Evolutionary conservation across 2,888 invertebrate genomes (phyloP), one percentile per base, ranked within the genome.

Genomic region (Macrostomum cliftonense): DNA sequence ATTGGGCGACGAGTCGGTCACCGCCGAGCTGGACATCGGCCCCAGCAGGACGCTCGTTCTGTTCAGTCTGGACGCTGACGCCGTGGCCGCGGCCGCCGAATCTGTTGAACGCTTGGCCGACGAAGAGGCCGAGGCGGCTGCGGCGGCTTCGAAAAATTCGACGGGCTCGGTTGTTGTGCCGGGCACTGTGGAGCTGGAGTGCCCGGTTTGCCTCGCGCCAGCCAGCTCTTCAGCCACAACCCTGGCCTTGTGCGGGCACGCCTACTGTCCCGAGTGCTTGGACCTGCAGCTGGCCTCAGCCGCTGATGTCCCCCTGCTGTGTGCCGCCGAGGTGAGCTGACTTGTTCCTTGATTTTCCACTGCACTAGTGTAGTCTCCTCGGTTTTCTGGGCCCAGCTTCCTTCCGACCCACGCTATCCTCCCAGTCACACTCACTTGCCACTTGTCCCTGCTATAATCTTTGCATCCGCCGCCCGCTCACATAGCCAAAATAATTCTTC

Each of bases 171-270:
- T 48, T 17, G 36, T 37, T 28, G 42, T 20, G 36, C 2, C 21
- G 21, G 20, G 19, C 12, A 44, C 50, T 2, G 14, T 43, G 40
- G 48, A 42, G 36, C 51, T 48, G 7, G 60, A 62, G 19, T 65
- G 65, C 49, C 56, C 57, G 13, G 56, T 61, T 11, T 65, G 65
- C 50, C 50, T 63, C 20, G 59, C 57, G 47, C 57, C 58, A 12
- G 28, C 28, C 5, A 9, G 28, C 28, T 7, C 28, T 28, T 4
- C 28, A 4, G 28, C 28, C 28, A 28, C 28, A 4, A 28, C 28
- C 28, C 51, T 62, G n/a, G 62, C 64, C 43, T 53, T 49, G 12
- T 64, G 64, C 51, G 63, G 63, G 1, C 65, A 65, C 53, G 53
- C 59, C 2, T 64, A 63, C 46, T 65, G 65, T 49, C 48, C 43